Conservation (phyloP, 2,113 vertebrate genomes). For the Smithornis capensis region DNA sequence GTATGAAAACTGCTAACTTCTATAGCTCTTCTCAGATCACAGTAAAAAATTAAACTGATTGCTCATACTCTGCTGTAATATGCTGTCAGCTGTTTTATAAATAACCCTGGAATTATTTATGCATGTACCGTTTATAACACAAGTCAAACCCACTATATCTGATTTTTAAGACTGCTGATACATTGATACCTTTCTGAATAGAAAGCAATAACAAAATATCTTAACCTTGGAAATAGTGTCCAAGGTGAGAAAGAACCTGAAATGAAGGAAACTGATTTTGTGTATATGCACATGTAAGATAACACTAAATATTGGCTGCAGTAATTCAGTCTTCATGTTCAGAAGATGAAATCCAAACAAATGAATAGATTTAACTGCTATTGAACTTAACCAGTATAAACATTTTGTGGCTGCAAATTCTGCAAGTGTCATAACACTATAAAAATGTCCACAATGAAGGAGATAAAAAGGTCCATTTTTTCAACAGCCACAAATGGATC, state of each 20-base stretch:
- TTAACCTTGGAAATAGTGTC: background rate
- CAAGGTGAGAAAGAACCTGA: background rate
- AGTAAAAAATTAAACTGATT: background rate
- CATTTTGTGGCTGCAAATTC: background rate
- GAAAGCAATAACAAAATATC: background rate
- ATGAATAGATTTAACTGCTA: background rate
- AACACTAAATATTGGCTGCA: background rate
- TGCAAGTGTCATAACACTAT: background rate
- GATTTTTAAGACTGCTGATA: background rate
- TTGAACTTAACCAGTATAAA: background rate
- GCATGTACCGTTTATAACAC: background rate
- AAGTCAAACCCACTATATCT: background rate
- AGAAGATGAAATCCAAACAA: background rate
- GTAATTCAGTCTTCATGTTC: background rate
- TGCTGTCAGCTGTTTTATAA: background rate
- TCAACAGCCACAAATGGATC: background rate
- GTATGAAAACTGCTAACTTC: background rate
- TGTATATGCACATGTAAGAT: background rate
- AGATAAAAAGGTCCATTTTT: background rate
- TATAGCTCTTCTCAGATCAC: background rate
- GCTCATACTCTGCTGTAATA: background rate
- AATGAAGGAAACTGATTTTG: background rate
- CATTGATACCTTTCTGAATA: background rate
- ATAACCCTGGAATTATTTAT: background rate
- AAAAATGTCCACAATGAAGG: background rate